Evolutionary conservation across 2,888 invertebrate genomes (phyloP), one percentile per base, ranked within the genome.

Genomic region (Drosophila setosimentum): DNA sequence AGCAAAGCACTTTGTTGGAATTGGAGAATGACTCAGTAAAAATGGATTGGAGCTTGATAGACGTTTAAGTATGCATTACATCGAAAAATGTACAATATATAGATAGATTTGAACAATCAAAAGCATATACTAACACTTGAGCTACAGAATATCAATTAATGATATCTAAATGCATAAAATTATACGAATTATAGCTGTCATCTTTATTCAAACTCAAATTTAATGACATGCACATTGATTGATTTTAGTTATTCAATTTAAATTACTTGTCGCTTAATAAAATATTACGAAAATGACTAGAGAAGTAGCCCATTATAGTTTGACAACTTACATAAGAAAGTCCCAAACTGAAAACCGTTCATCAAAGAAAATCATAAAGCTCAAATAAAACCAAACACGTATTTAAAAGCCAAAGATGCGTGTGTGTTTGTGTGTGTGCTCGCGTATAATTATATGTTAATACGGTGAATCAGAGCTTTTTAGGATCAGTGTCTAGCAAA

Each of bases 21-120:
- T 67, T 72, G 49, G 58, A 72, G 59, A 68, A 68, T 65, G 58
- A 67, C 53, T 57, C 49, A 64, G 55, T 18, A 7, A 18, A 27
- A 57, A 64, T 32, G 55, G 30, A 42, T 45, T 61, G 18, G 18
- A 18, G 27, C 11, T 35, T 24, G 18, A n/a, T 18, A 49, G 61
- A 53, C 21, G 13, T 49, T 27, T 16, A 10, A 51, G 24, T 40
- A 16, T 29, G n/a, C 35, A 51, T 30, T 35, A 33, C 0, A n/a
- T n/a, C n/a, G n/a, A n/a, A n/a, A 51, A 51, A 32, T 50, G 0
- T 29, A 29, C 29, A 33, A 33, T 33, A 1, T 33, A 40, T 40
- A n/a, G 4, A n/a, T n/a, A 2, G n/a, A 21, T 24, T 24, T 11
- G 51, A 16, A 49, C 27, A 13, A 30, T n/a, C 24, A 21, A 11